Evolutionary conservation across 1,140 invertebrate genomes (phyloP).

Genomic region (Subanguina moxae): DNA sequence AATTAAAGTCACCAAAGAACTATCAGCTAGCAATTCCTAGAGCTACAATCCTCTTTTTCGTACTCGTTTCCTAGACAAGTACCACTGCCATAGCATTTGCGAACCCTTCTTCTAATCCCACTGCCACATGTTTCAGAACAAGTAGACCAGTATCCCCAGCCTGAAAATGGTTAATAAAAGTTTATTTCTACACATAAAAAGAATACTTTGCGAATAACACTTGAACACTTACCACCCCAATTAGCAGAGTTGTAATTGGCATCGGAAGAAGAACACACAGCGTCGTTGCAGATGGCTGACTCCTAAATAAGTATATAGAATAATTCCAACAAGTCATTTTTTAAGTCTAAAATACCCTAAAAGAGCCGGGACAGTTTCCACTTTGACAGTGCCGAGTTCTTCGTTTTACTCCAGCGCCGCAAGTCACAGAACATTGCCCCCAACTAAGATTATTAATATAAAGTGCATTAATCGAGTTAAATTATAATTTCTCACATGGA

Average conservation of each 20-base stretch:
- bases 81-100: constrained; percentile 57
- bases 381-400: constrained; percentile 52
- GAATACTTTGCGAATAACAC: too few relatives aligned
- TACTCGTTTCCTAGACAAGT: constrained; percentile 49
- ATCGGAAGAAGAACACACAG: constrained; percentile 41
- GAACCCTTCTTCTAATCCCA: constrained; percentile 51
- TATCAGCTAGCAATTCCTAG: too few relatives aligned
- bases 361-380: constrained; percentile 55
- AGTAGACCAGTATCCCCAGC: constrained; percentile 57
- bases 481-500: constrained; percentile 24
- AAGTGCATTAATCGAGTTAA: constrained; percentile 8
- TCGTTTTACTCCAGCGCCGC: constrained; percentile 52
- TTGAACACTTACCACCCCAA: constrained; percentile 53
- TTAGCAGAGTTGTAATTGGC: constrained; percentile 22
- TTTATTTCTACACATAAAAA: too few relatives aligned
- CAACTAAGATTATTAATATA: constrained; percentile 35
- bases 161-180: constrained; percentile 34
- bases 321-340: neutral
- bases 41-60: constrained; percentile 15
- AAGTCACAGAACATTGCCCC: constrained; percentile 38
- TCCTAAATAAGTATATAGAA: constrained; percentile 43
- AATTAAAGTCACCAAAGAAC: too few relatives aligned
- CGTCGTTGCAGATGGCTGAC: constrained; percentile 53
- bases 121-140: constrained; percentile 52
- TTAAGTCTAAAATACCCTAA: neutral